Percentiles rank a stretch among this genome's conserved stretches.
Evolutionary conservation across 1,140 invertebrate genomes (phyloP).

Genomic region (Brachystomella parvula): DNA sequence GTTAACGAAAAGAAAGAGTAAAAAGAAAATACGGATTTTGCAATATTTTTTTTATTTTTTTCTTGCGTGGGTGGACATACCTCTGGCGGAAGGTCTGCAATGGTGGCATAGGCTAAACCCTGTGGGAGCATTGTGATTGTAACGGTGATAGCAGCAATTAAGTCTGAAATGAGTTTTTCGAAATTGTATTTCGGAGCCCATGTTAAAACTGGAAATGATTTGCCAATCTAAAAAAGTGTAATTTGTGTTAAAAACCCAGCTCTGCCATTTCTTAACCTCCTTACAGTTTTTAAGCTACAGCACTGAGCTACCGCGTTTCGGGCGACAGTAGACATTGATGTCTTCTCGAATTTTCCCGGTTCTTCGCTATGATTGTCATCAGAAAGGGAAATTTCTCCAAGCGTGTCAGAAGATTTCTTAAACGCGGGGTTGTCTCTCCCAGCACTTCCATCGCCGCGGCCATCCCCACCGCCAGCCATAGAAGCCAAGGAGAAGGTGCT

Average conservation of each 20-base stretch:
- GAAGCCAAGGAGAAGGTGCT: conserved; percentile 7
- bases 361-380: background rate
- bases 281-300: background rate
- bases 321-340: background rate
- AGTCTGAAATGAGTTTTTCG: conserved; percentile 14
- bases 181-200: conserved; percentile 57
- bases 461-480: background rate
- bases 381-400: too few species aligned
- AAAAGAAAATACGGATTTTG: too few species aligned
- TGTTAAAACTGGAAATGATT: conserved; percentile 49
- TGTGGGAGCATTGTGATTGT: conserved; percentile 60
- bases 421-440: background rate
- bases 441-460: background rate
- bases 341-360: background rate
- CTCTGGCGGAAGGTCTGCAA: conserved; percentile 44
- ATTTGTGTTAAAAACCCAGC: background rate
- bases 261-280: background rate
- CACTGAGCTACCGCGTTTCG: background rate
- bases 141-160: conserved; percentile 52
- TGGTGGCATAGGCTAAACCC: conserved; percentile 47
- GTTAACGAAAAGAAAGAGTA: too few species aligned
- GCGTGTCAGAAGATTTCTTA: too few species aligned
- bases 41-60: conserved; percentile 60
- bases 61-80: conserved; percentile 33
- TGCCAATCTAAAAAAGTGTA: background rate